phyloP scores from a whole-genome alignment of 2,113 vertebrate genomes.

The Alosa alosa region DNA sequence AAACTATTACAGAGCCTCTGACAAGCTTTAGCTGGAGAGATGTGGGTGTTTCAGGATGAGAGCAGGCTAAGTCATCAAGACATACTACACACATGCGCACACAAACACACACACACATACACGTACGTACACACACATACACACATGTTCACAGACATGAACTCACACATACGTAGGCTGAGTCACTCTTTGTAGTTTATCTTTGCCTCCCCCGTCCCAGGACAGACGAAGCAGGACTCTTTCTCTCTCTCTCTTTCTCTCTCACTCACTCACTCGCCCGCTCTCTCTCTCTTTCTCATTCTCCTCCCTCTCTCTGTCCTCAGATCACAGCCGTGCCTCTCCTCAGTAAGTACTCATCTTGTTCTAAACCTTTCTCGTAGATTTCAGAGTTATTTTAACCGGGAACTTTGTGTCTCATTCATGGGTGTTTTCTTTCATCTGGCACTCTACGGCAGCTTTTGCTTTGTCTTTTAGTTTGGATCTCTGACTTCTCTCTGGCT shows the following conservation, averaged over 20 bases:
- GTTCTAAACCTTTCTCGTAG: not conserved
- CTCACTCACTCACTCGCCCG: not conserved
- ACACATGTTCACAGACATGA: slow-evolving; percentile 24
- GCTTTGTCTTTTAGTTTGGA: not conserved
- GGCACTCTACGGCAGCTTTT: not conserved
- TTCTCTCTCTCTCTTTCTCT: slow-evolving; percentile 1
- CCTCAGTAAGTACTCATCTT: slow-evolving; percentile 3
- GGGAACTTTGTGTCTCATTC: not conserved
- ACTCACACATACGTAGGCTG: slow-evolving; percentile 15
- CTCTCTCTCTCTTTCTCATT: not conserved
- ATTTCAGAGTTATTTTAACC: not conserved
- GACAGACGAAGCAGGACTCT: slow-evolving; percentile 2
- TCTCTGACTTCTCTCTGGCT: not conserved
- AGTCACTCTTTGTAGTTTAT: slow-evolving; percentile 21
- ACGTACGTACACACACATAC: slow-evolving; percentile 40
- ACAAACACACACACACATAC: slow-evolving; percentile 25
- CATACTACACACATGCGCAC: not conserved
- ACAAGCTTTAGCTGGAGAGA: slow-evolving; percentile 54
- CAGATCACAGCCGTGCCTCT: not conserved
- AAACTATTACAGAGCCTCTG: slow-evolving; percentile 76
- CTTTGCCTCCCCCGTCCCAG: slow-evolving; percentile 23
- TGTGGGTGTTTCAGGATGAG: slow-evolving; percentile 33
- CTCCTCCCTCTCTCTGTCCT: not conserved
- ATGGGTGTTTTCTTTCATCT: slow-evolving; percentile 7
- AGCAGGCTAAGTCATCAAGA: slow-evolving; percentile 2